phyloP scores from a whole-genome alignment of 2,797 vertebrate species.

The Cottoperca gobio region DNA sequence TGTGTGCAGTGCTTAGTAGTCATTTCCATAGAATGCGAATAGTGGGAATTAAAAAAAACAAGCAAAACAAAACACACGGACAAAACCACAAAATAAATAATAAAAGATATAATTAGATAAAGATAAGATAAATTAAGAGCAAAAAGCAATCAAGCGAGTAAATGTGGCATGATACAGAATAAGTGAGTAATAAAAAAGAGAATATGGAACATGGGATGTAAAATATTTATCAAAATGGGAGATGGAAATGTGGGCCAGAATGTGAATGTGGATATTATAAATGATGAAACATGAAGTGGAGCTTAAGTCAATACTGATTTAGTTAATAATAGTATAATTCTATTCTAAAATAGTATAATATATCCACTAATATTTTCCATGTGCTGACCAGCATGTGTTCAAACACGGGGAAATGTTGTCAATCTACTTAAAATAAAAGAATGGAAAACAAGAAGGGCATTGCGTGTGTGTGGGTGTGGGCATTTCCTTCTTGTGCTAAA shows the following conservation, averaged over 20 bases:
- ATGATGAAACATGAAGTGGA: conserved; percentile 10
- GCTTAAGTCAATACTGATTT: not conserved
- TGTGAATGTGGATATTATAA: not conserved
- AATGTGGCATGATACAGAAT: not conserved
- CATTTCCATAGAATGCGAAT: not conserved
- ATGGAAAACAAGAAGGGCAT: not conserved
- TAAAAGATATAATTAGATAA: not conserved
- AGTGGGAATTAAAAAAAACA: not conserved
- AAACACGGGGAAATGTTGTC: not conserved
- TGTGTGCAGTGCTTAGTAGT: not conserved
- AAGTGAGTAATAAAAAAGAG: not conserved
- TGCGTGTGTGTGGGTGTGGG: not conserved
- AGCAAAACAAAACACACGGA: not conserved
- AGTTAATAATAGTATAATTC: not conserved
- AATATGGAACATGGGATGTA: conserved; percentile 17
- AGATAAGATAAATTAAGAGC: not conserved
- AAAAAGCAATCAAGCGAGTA: not conserved
- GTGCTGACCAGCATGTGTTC: not conserved
- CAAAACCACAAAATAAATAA: not conserved
- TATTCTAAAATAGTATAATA: too few species aligned
- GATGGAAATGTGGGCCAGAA: conserved; percentile 1
- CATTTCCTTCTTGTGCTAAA: not conserved
- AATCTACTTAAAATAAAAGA: not conserved
- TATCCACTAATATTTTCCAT: not conserved
- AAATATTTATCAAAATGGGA: conserved; percentile 28